Percentiles rank a stretch among this genome's conserved stretches.
Conservation (phyloP, 1,140 invertebrate genomes). For the Drosophila busckii region DNA sequence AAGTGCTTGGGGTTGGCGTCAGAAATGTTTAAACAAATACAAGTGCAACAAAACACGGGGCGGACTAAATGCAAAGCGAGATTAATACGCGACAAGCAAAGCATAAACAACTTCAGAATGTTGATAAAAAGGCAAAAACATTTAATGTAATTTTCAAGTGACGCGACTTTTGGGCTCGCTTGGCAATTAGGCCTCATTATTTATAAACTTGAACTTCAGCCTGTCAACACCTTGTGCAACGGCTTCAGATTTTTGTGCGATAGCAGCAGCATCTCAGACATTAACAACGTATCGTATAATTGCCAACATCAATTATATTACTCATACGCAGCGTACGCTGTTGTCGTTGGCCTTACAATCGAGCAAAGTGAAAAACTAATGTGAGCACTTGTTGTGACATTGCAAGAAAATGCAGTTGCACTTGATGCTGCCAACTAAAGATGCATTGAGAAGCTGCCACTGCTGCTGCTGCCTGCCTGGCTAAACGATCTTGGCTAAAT, state of each 20-base stretch:
- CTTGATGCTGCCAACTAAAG: slow-evolving; percentile 72
- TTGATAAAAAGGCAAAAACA: slow-evolving; percentile 28
- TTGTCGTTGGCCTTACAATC: slow-evolving; percentile 50
- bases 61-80: slow-evolving; percentile 48
- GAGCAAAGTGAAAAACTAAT: slow-evolving; percentile 62
- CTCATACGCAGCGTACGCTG: slow-evolving; percentile 52
- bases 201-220: slow-evolving; percentile 70
- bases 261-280: slow-evolving; percentile 19
- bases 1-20: no score
- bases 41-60: slow-evolving; percentile 37
- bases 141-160: slow-evolving; percentile 7
- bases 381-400: slow-evolving; percentile 49
- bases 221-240: slow-evolving; percentile 53
- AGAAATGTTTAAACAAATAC: slow-evolving; percentile 8
- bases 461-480: slow-evolving; percentile 13
- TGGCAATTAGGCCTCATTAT: slow-evolving; percentile 54
- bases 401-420: slow-evolving; percentile 74
- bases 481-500: background rate
- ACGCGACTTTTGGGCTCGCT: slow-evolving; percentile 17
- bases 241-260: slow-evolving; percentile 24
- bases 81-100: slow-evolving; percentile 56
- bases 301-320: slow-evolving; percentile 64
- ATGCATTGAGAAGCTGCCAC: slow-evolving; percentile 23
- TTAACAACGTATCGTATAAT: slow-evolving; percentile 32
- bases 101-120: slow-evolving; percentile 51